phyloP scores from a whole-genome alignment of 1,140 invertebrate species.

The Centruroides vittatus region DNA sequence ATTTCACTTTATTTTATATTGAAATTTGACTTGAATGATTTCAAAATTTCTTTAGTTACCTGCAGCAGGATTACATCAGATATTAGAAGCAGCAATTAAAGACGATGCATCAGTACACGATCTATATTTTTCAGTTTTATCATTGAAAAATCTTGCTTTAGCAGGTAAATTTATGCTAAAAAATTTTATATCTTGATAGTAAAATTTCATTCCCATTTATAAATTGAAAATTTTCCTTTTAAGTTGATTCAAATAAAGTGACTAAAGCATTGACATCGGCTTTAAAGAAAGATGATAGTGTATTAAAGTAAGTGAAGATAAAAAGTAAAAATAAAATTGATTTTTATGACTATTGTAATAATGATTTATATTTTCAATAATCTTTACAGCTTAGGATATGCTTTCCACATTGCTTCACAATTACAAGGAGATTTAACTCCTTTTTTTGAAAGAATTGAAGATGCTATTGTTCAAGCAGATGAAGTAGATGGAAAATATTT shows the following conservation, averaged over 20 bases:
- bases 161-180: conserved; percentile 20
- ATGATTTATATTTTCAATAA: conserved; percentile 2
- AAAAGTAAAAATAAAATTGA: background rate
- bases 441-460: conserved; percentile 66
- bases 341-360: background rate
- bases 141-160: conserved; percentile 29
- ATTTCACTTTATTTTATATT: too few species aligned
- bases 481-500: conserved; percentile 72
- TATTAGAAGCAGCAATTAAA: conserved; percentile 34
- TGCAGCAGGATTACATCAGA: conserved; percentile 21
- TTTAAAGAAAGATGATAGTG: conserved; percentile 60
- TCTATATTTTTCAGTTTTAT: conserved; percentile 29
- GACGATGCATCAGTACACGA: conserved; percentile 25
- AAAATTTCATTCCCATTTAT: background rate
- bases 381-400: conserved; percentile 54
- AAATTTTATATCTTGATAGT: background rate
- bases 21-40: too few species aligned
- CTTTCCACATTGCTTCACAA: conserved; percentile 59
- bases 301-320: conserved; percentile 41
- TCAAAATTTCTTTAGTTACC: conserved; percentile 18
- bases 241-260: conserved; percentile 36
- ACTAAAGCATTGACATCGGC: conserved; percentile 47
- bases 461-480: conserved; percentile 84
- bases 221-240: conserved; percentile 6
- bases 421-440: conserved; percentile 40